Evolutionary conservation across 2,797 vertebrate genomes (phyloP).

Genomic region (Lophius americanus): DNA sequence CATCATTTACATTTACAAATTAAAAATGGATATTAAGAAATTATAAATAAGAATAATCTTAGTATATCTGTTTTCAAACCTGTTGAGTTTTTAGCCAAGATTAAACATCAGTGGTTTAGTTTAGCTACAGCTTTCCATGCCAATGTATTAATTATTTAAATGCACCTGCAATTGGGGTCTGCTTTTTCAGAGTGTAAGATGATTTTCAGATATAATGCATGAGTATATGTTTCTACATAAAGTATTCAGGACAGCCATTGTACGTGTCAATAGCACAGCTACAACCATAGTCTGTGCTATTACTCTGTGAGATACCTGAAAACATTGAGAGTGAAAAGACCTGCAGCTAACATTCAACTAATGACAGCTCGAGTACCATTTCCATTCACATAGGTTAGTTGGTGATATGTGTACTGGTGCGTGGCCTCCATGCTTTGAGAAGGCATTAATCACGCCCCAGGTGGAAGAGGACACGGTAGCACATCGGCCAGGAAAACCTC

Average conservation of each 20-base stretch:
- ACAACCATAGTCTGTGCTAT: neutral
- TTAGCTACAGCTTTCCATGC: no score
- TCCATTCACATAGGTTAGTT: slow-evolving; percentile 18
- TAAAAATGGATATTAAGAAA: no score
- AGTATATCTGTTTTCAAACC: no score
- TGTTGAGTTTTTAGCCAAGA: no score
- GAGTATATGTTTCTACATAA: neutral
- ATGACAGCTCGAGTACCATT: slow-evolving; percentile 7
- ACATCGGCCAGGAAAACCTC: slow-evolving; percentile 8
- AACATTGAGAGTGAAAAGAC: neutral
- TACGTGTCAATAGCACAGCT: neutral
- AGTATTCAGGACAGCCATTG: neutral
- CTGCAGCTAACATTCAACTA: slow-evolving; percentile 14
- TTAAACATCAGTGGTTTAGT: no score
- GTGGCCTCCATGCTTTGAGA: neutral
- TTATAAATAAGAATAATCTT: no score
- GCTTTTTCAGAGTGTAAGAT: neutral
- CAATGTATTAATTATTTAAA: neutral
- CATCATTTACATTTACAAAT: no score
- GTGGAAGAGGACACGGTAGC: slow-evolving; percentile 1
- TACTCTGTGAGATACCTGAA: slow-evolving; percentile 1
- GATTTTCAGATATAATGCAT: neutral
- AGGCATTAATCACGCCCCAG: slow-evolving; percentile 45
- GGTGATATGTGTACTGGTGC: slow-evolving; percentile 14
- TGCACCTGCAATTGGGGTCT: slow-evolving; percentile 2